phyloP scores from a whole-genome alignment of 2,113 vertebrate genomes.

The Xiphophorus couchianus region DNA sequence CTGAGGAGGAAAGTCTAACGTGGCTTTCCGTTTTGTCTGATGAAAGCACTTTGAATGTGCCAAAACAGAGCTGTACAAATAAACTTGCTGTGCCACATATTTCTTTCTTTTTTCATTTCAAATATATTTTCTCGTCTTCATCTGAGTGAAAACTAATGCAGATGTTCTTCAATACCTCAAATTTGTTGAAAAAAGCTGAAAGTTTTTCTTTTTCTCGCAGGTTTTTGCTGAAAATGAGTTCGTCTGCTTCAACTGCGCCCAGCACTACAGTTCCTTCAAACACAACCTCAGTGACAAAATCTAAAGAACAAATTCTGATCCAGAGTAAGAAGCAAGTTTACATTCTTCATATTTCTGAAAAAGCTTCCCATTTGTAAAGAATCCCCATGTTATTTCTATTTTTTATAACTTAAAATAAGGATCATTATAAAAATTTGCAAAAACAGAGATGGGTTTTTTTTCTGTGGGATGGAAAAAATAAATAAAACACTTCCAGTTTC shows the following conservation, averaged over 20 bases:
- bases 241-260: constrained; percentile 67
- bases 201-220: constrained; percentile 40
- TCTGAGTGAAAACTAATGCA: background rate
- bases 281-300: constrained; percentile 71
- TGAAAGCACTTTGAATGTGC: background rate
- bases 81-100: no score
- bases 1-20: background rate
- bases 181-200: background rate
- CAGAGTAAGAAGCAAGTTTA: constrained; percentile 73
- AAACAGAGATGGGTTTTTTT: no score
- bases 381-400: no score
- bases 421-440: no score
- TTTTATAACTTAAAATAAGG: no score
- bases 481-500: no score
- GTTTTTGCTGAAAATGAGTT: constrained; percentile 76
- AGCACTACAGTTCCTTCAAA: constrained; percentile 54
- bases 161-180: background rate
- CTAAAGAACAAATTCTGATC: constrained; percentile 78
- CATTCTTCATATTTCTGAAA: background rate
- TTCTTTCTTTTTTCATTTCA: background rate
- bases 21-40: background rate
- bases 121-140: background rate
- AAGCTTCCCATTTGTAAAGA: no score
- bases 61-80: no score
- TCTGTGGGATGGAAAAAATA: no score